Evolutionary conservation across 2,113 vertebrate genomes (phyloP).

Genomic region (Sphyrna mokarran): DNA sequence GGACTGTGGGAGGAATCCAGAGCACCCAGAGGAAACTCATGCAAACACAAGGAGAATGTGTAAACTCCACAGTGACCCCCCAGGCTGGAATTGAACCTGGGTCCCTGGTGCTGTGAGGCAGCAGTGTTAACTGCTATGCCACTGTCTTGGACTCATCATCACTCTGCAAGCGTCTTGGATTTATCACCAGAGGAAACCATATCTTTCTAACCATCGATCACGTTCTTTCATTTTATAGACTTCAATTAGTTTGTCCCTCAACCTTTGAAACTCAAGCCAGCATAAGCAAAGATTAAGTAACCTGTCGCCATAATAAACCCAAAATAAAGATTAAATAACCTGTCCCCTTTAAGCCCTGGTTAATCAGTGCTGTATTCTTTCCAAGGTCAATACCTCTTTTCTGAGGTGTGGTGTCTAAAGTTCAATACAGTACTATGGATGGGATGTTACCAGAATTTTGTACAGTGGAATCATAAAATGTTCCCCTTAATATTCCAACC

Average conservation of each 20-base stretch:
- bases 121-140: no score
- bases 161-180: not conserved
- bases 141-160: no score
- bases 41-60: no score
- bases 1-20: no score
- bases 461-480: not conserved
- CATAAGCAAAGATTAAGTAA: not conserved
- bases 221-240: not conserved
- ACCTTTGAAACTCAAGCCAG: not conserved
- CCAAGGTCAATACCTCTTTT: not conserved
- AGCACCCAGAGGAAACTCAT: no score
- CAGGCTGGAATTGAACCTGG: no score
- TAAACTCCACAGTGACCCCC: no score
- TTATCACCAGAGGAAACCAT: not conserved
- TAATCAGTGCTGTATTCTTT: not conserved
- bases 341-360: not conserved
- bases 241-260: not conserved
- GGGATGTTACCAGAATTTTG: not conserved
- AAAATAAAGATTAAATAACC: not conserved
- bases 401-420: not conserved
- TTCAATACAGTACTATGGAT: not conserved
- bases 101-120: no score
- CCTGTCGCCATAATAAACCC: not conserved
- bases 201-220: not conserved
- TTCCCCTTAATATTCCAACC: not conserved